Conservation (phyloP, 2,888 invertebrate genomes). For the Neoitamus cyanurus region DNA sequence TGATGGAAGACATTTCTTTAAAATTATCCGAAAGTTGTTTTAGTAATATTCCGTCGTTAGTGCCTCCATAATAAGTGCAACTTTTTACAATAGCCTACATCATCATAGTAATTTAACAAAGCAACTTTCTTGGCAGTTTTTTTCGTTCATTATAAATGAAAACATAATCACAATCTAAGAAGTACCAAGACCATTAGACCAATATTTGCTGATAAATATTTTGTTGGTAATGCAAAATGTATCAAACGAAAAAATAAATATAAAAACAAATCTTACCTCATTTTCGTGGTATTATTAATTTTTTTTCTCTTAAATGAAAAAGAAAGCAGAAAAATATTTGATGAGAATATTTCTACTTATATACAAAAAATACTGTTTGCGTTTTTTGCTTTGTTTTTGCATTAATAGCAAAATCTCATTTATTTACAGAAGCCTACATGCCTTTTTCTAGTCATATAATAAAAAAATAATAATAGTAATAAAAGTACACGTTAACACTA, state of each 20-base stretch:
- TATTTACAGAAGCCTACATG: constrained; percentile 45
- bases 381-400: constrained; percentile 24
- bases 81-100: no score
- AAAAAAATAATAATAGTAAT: constrained; percentile 32
- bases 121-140: no score
- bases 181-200: no score
- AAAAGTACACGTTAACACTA: constrained; percentile 22
- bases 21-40: no score
- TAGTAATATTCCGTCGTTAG: no score
- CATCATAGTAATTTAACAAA: no score
- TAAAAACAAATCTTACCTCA: constrained; percentile 30
- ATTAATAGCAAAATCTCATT: constrained; percentile 15
- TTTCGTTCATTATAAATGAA: not conserved
- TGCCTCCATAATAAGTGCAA: no score
- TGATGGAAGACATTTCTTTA: no score
- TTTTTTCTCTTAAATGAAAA: constrained; percentile 25
- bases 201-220: not conserved
- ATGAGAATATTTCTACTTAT: constrained; percentile 30
- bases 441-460: constrained; percentile 14
- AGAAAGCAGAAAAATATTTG: constrained; percentile 8
- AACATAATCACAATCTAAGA: no score
- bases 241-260: not conserved
- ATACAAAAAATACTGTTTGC: constrained; percentile 38
- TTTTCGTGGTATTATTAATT: not conserved
- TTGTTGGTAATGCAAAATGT: constrained; percentile 6